phyloP scores from a whole-genome alignment of 2,797 vertebrate species.

The Eutrigla gurnardus region DNA sequence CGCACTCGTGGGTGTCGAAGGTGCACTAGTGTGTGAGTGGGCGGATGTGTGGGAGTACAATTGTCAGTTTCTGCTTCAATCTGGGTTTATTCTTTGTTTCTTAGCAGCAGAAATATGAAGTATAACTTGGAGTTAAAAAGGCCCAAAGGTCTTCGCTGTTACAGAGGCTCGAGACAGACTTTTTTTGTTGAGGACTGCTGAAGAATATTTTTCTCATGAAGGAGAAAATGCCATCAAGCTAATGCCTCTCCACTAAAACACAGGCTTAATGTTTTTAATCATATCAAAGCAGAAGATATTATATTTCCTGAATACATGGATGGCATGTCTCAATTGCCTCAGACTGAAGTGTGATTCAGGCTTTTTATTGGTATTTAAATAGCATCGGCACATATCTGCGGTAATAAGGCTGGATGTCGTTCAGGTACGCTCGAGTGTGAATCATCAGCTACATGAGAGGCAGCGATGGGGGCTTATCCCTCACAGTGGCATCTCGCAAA shows the following conservation, averaged over 20 bases:
- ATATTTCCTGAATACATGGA: constrained; percentile 36
- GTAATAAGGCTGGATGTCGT: constrained; percentile 42
- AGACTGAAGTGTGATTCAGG: constrained; percentile 35
- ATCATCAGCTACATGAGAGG: constrained; percentile 49
- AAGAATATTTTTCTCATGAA: constrained; percentile 15
- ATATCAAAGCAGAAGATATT: constrained; percentile 37
- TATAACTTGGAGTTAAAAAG: constrained; percentile 34
- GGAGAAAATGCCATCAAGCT: constrained; percentile 33
- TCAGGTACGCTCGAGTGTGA: constrained; percentile 44
- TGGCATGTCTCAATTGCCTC: constrained; percentile 33
- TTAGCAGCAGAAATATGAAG: constrained; percentile 19
- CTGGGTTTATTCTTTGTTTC: constrained; percentile 28
- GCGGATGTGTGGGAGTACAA: constrained; percentile 46
- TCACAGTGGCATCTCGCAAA: constrained; percentile 48
- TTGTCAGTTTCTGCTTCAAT: constrained; percentile 18
- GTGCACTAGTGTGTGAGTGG: constrained; percentile 39
- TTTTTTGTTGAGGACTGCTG: constrained; percentile 17
- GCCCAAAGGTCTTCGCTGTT: constrained; percentile 34
- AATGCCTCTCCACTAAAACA: constrained; percentile 24
- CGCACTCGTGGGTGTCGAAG: constrained; percentile 37
- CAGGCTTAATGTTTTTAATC: constrained; percentile 40
- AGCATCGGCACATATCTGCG: constrained; percentile 15
- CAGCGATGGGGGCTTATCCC: constrained; percentile 39
- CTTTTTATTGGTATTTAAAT: constrained; percentile 54
- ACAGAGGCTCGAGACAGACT: constrained; percentile 7